phyloP scores from a whole-genome alignment of 2,797 vertebrate species.

The Columba guinea region DNA sequence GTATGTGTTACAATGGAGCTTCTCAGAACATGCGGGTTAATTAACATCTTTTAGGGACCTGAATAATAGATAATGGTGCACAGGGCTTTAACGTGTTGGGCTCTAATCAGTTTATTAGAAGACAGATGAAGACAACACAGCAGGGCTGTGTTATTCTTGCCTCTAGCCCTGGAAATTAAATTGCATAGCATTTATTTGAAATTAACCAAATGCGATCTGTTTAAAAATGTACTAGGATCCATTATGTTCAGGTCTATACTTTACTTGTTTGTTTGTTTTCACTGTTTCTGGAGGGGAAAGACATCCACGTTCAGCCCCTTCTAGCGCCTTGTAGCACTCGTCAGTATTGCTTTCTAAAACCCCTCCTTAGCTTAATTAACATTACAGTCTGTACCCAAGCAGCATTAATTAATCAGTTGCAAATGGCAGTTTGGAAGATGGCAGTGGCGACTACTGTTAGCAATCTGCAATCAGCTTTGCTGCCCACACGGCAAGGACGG shows the following conservation, averaged over 20 bases:
- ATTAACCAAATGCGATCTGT: constrained; percentile 28
- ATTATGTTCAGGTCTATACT: constrained; percentile 36
- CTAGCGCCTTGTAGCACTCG: not conserved
- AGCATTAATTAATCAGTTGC: constrained; percentile 54
- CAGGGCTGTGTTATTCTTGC: constrained; percentile 72
- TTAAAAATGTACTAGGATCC: constrained; percentile 27
- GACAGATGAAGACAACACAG: constrained; percentile 75
- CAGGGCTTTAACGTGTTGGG: constrained; percentile 55
- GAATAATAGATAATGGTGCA: constrained; percentile 70
- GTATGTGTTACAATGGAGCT: constrained; percentile 46
- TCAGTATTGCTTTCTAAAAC: constrained; percentile 3
- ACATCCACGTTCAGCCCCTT: not conserved
- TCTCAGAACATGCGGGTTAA: constrained; percentile 66
- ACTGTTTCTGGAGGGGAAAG: not conserved
- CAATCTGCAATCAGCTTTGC: not conserved
- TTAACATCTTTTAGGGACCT: constrained; percentile 76
- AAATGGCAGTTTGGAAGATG: constrained; percentile 25
- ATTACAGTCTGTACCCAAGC: constrained; percentile 21
- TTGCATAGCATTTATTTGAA: constrained; percentile 33
- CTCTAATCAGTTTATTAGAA: constrained; percentile 83
- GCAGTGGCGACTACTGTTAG: not conserved
- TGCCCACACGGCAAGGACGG: not conserved
- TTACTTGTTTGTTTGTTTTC: constrained; percentile 55
- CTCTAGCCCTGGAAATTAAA: constrained; percentile 42
- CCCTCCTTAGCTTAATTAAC: constrained; percentile 31